phyloP scores from a whole-genome alignment of 1,140 invertebrate species.

The Bombus waltoni region DNA sequence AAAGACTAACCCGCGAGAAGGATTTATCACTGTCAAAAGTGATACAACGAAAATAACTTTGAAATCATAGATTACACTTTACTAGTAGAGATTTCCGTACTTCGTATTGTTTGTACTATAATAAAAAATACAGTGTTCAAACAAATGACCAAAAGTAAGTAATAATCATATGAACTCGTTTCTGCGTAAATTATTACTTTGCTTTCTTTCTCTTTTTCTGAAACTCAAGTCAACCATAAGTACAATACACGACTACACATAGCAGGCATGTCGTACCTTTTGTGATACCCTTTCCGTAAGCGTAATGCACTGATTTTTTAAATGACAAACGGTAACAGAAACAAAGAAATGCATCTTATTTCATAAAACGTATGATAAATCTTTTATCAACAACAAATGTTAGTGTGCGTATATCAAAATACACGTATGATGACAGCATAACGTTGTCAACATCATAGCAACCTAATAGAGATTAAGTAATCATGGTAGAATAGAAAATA shows the following conservation, averaged over 20 bases:
- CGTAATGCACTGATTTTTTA: neutral
- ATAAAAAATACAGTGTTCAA: slow-evolving; percentile 19
- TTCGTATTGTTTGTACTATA: neutral
- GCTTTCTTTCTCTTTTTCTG: neutral
- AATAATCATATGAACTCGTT: neutral
- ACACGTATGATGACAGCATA: neutral
- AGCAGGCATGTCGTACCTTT: neutral
- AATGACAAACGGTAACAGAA: neutral
- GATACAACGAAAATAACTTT: neutral
- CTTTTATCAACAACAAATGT: neutral
- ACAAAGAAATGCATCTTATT: neutral
- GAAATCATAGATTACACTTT: neutral
- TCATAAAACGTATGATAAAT: neutral
- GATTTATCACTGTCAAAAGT: neutral
- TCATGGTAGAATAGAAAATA: slow-evolving; percentile 26
- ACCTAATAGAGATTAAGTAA: slow-evolving; percentile 33
- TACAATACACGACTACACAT: neutral
- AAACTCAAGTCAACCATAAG: neutral
- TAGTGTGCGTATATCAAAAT: neutral
- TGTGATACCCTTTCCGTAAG: neutral
- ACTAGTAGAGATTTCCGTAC: neutral
- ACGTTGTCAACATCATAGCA: slow-evolving; percentile 18
- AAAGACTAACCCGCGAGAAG: neutral
- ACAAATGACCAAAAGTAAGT: slow-evolving; percentile 3
- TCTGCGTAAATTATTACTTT: neutral